A percentile compares a stretch with the other conserved stretches of the same genome.
phyloP scores from a whole-genome alignment of 2,888 invertebrate species.

The Spodoptera littoralis region DNA sequence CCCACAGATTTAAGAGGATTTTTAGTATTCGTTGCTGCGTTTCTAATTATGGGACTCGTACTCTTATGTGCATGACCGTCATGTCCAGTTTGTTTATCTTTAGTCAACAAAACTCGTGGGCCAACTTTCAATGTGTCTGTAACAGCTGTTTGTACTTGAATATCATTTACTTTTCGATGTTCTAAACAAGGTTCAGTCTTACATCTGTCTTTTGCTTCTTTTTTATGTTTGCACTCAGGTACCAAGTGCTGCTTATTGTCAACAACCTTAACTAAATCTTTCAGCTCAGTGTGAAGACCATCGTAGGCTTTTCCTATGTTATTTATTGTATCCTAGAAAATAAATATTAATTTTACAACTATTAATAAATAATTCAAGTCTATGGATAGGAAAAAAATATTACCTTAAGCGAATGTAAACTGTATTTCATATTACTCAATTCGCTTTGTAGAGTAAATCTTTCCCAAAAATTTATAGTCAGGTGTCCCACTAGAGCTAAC shows the following conservation, averaged over 20 bases:
- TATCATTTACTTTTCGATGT: conserved; percentile 40
- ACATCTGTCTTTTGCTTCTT: conserved; percentile 31
- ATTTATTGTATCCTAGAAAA: conserved; percentile 71
- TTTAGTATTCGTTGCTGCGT: conserved; percentile 64
- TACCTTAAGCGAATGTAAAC: conserved; percentile 74
- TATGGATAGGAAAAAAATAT: conserved; percentile 10
- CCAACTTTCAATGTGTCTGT: conserved; percentile 23
- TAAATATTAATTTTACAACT: neutral
- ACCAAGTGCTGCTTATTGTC: conserved; percentile 17
- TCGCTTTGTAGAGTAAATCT: conserved; percentile 70
- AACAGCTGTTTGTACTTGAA: conserved; percentile 48
- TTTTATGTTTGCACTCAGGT: conserved; percentile 10
- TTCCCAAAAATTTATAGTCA: conserved; percentile 76
- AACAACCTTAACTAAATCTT: conserved; percentile 51
- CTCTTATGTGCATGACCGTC: conserved; percentile 15
- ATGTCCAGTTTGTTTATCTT: conserved; percentile 20
- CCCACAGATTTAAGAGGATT: conserved; percentile 62
- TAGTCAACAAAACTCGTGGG: conserved; percentile 10
- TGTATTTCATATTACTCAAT: conserved; percentile 70
- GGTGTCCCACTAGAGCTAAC: conserved; percentile 70
- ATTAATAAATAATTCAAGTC: neutral
- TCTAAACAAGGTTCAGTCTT: conserved; percentile 39
- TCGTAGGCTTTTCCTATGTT: conserved; percentile 74
- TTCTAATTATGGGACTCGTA: conserved; percentile 31
- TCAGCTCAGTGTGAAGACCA: conserved; percentile 67